Evolutionary conservation across 2,888 invertebrate genomes (phyloP).

Genomic region (Sarcophaga variegata): DNA sequence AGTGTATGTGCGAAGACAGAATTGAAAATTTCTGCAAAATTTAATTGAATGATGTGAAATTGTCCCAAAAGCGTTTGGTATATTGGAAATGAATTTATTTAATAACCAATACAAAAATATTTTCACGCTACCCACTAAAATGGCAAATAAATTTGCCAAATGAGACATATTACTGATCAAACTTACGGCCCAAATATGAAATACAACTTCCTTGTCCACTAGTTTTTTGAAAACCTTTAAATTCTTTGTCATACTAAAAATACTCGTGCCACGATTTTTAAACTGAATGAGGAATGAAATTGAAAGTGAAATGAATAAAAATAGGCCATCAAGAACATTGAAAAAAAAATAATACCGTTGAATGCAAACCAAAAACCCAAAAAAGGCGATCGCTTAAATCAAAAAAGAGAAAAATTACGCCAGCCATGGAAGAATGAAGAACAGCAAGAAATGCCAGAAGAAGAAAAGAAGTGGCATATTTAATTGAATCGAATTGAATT

Average conservation of each 20-base stretch:
- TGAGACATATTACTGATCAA: too few relatives aligned
- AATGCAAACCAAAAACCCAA: not conserved
- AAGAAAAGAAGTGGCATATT: slow-evolving; percentile 58
- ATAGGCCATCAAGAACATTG: slow-evolving; percentile 33
- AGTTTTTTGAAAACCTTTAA: not conserved
- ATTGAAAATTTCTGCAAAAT: too few relatives aligned
- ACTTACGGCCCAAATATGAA: too few relatives aligned
- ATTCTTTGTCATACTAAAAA: not conserved
- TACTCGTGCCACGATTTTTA: not conserved
- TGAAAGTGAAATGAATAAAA: slow-evolving; percentile 44
- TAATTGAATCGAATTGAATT: slow-evolving; percentile 41
- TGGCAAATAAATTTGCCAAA: too few relatives aligned
- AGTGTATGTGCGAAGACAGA: too few relatives aligned
- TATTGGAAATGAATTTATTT: too few relatives aligned
- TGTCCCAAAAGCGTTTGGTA: too few relatives aligned
- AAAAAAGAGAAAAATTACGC: not conserved
- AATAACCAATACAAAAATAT: too few relatives aligned
- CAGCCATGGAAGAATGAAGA: not conserved
- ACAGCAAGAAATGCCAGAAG: not conserved
- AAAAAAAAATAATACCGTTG: slow-evolving; percentile 30
- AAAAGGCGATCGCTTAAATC: slow-evolving; percentile 3
- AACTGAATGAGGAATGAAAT: slow-evolving; percentile 29
- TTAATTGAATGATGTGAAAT: too few relatives aligned
- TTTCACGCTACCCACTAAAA: too few relatives aligned
- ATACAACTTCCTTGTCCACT: slow-evolving; percentile 1